Base-by-base conservation (phyloP, 2,797 vertebrate species). In the Discoglossus pictus region DNA sequence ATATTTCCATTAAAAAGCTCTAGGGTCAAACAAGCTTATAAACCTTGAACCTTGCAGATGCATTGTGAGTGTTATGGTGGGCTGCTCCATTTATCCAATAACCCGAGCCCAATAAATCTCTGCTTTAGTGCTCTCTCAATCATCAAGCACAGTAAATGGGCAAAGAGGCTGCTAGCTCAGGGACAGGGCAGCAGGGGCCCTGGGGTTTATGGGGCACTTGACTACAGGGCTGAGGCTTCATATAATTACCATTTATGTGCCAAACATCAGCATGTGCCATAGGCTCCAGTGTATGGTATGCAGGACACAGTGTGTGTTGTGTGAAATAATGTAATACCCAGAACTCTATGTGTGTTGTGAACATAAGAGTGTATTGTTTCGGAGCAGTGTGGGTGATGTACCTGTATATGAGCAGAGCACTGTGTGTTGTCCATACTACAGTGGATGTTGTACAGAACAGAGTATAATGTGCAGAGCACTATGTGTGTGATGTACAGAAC, bases 41-140 rank as follows among this genome's bases (percentile, higher is more conserved):
- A 83, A 84, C 83, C 84, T 84, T 84, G 82, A 84, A 76, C 84
- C 75, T 31, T 36, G 61, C 11, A 38, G 62, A 38, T 39, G 31
- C 7, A 1, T 4, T 1, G 4, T 6, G 55, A 48, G 47, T 1
- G 6, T 9, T 2, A 65, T 56, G 9, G 46, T 34, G 35, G 52
- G 75, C 54, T 0, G 61, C 65, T 0, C 62, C 76, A 44, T 9
- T 60, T 1, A 40, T 75, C 68, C 20, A 0, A 44, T 20, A 61
- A 84, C 77, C 75, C 76, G 74, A 66, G 68, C 72, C 59, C 77
- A 43, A 81, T 84, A 82, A 83, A 84, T 84, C 79, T 75, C 38
- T 56, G 36, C 74, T 74, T 56, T 4, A 8, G 62, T n/a, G 69
- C 72, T 3, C 77, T 1, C 55, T 60, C 0, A 31, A 12, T 80